A percentile compares a stretch with the other conserved stretches of the same genome.
phyloP scores from a whole-genome alignment of 2,797 vertebrate genomes.

The Darevskia nairensis region DNA sequence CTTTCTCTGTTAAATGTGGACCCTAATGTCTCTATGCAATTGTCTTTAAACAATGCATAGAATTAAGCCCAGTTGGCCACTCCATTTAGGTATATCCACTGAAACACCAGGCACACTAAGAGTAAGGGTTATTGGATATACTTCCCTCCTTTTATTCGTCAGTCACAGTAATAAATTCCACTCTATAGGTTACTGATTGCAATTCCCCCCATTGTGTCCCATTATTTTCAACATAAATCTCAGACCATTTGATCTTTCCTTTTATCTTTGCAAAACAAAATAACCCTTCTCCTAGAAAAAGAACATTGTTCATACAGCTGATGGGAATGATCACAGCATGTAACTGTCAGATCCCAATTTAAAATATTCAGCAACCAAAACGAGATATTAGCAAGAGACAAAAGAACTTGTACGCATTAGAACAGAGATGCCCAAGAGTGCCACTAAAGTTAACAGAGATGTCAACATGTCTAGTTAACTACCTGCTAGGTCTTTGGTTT shows the following conservation, averaged over 20 bases:
- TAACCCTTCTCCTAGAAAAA: conserved; percentile 39
- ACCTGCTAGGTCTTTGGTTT: conserved; percentile 28
- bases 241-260: conserved; percentile 56
- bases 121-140: background rate
- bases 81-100: conserved; percentile 21
- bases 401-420: conserved; percentile 29
- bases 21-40: conserved; percentile 16
- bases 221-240: conserved; percentile 38
- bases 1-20: conserved; percentile 20
- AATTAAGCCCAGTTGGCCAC: background rate
- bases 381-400: conserved; percentile 58
- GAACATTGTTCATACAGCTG: conserved; percentile 41
- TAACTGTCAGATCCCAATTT: conserved; percentile 61
- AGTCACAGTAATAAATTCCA: conserved; percentile 52
- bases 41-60: conserved; percentile 25
- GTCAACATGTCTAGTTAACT: conserved; percentile 36
- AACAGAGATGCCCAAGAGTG: conserved; percentile 33
- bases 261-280: conserved; percentile 65
- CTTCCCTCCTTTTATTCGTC: conserved; percentile 45
- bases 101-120: conserved; percentile 16
- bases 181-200: conserved; percentile 17
- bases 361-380: conserved; percentile 69
- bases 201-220: conserved; percentile 36
- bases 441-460: conserved; percentile 36
- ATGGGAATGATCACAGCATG: conserved; percentile 62